Conservation (phyloP, 2,797 vertebrate species). For the Falco cherrug region DNA sequence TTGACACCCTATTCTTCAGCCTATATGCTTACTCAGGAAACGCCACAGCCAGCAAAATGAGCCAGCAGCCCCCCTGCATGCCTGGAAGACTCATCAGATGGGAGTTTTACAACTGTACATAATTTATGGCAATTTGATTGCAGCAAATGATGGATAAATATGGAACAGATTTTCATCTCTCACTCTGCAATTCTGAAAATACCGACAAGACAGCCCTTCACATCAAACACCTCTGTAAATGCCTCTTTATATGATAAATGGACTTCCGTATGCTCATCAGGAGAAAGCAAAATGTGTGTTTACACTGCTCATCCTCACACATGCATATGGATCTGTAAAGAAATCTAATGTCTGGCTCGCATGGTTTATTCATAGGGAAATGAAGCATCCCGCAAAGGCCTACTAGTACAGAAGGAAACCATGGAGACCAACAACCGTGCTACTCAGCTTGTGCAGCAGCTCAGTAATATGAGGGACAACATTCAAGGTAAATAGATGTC, state of each 20-base stretch:
- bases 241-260: constrained; percentile 29
- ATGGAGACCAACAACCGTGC: constrained; percentile 80
- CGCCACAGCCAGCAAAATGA: neutral
- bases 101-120: neutral
- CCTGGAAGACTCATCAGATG: neutral
- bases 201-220: neutral
- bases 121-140: constrained; percentile 25
- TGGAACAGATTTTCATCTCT: constrained; percentile 30
- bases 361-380: constrained; percentile 81
- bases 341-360: constrained; percentile 56
- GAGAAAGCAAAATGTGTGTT: constrained; percentile 28
- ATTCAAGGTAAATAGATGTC: constrained; percentile 85
- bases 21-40: neutral
- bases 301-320: neutral
- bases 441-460: constrained; percentile 82
- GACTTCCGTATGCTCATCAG: neutral
- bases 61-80: neutral
- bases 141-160: constrained; percentile 23
- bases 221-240: constrained; percentile 16
- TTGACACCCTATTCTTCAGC: neutral
- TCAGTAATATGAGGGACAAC: constrained; percentile 80
- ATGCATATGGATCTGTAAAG: neutral
- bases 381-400: constrained; percentile 75
- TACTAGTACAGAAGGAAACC: constrained; percentile 80
- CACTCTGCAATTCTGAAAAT: constrained; percentile 13